Evolutionary conservation across 2,888 invertebrate species (phyloP), one percentile per base, ranked within the genome.

Genomic region (Noctua pronuba): DNA sequence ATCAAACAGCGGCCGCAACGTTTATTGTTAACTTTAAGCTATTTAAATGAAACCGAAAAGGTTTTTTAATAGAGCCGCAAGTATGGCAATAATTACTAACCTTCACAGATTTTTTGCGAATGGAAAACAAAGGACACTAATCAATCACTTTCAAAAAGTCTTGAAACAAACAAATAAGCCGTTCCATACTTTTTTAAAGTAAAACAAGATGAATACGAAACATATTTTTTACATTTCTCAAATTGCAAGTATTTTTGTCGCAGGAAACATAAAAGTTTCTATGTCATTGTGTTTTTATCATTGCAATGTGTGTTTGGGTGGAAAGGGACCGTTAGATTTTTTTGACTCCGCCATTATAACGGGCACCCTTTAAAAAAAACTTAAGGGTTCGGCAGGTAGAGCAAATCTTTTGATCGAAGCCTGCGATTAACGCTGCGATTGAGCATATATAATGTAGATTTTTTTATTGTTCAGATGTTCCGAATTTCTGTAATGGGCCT

Each of bases 281-380:
- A 91, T 95, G 94, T 95, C 94, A 95, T 94, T 95, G 94, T 95
- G 94, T 95, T 95, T 95, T 94, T 94, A 92, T 93, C 90, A 90
- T 92, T 90, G 95, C 95, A 96, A 96, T 95, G 95, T 96, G 96
- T 94, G 93, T 94, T 93, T 93, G 94, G 94, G 91, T 94, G 90
- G 93, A 93, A 90, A 87, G 90, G 93, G 90, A 94, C 96, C 96
- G 96, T 96, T 96, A 95, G 87, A 91, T 93, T 95, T 96, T 95
- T 83, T 96, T 95, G 91, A 90, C 88, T 83, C 84, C 84, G 82
- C 90, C 90, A 91, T 93, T 92, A 94, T 95, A 95, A 95, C 94
- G 94, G 95, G 91, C 92, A 95, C 95, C 96, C 95, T 95, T 96
- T 95, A 92, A 94, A 95, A 95, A 96, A 94, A 89, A 83, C 82